Conservation (phyloP, 2,113 vertebrate genomes). For the Athene noctua region DNA sequence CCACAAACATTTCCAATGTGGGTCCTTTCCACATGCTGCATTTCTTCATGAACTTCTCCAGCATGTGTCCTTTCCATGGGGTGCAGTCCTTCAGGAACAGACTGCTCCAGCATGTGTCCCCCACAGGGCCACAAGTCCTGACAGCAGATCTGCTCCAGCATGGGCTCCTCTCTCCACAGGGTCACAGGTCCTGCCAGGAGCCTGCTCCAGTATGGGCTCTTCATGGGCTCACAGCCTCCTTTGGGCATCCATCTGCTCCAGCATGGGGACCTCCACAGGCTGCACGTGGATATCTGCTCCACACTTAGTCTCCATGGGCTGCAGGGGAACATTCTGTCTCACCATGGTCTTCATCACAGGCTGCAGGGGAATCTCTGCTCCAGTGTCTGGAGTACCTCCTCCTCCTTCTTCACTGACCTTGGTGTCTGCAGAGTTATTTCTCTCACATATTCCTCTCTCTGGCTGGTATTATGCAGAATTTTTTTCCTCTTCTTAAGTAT, state of each 20-base stretch:
- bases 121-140: not conserved
- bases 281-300: not conserved
- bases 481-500: not conserved
- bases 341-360: not conserved
- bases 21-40: not conserved
- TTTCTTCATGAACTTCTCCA: not conserved
- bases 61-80: not conserved
- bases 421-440: not conserved
- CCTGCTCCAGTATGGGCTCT: not conserved
- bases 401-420: not conserved
- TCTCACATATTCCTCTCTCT: not conserved
- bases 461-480: not conserved
- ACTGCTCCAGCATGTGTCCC: not conserved
- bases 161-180: not conserved
- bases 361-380: not conserved
- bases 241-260: not conserved
- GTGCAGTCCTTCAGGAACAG: not conserved
- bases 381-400: rapidly evolving
- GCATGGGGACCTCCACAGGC: not conserved
- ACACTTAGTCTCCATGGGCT: not conserved
- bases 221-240: not conserved
- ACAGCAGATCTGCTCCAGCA: not conserved
- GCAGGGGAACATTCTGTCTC: not conserved
- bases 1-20: no score
- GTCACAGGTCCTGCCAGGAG: not conserved